Conservation (phyloP, 1,140 invertebrate species). For the Epicauta chinensis region DNA sequence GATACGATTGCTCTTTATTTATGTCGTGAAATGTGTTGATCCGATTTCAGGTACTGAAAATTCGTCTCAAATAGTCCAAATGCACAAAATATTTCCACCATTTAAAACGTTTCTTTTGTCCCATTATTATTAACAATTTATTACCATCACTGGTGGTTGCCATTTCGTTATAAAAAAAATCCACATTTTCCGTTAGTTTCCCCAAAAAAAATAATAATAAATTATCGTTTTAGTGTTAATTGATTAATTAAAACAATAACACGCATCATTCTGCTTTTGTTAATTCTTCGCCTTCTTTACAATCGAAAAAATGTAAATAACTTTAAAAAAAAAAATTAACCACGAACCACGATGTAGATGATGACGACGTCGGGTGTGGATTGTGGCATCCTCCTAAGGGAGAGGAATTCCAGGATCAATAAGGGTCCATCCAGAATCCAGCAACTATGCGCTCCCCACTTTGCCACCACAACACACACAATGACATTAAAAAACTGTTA, state of each 20-base stretch:
- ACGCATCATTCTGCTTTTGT: constrained; percentile 1
- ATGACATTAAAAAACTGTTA: too few relatives aligned
- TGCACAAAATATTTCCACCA: constrained; percentile 34
- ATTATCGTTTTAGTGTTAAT: too few relatives aligned
- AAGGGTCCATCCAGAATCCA: constrained; percentile 33
- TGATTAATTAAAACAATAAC: constrained; percentile 3
- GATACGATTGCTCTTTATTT: neutral
- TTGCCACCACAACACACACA: neutral
- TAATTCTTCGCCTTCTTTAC: neutral
- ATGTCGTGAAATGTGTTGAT: neutral
- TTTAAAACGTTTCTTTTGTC: constrained; percentile 33
- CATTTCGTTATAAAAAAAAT: constrained; percentile 17
- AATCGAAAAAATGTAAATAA: constrained; percentile 8
- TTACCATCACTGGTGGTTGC: constrained; percentile 29
- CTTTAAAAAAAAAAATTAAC: too few relatives aligned
- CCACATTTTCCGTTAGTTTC: neutral
- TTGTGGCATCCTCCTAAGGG: constrained; percentile 16
- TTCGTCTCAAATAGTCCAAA: constrained; percentile 27
- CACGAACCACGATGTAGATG: too few relatives aligned
- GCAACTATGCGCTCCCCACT: constrained; percentile 17
- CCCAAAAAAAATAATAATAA: neutral
- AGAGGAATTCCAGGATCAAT: constrained; percentile 31
- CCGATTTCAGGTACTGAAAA: constrained; percentile 22
- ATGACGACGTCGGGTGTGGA: constrained; percentile 28
- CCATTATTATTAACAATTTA: constrained; percentile 22